Evolutionary conservation across 2,113 vertebrate genomes (phyloP).

Genomic region (Barnardius zonarius): DNA sequence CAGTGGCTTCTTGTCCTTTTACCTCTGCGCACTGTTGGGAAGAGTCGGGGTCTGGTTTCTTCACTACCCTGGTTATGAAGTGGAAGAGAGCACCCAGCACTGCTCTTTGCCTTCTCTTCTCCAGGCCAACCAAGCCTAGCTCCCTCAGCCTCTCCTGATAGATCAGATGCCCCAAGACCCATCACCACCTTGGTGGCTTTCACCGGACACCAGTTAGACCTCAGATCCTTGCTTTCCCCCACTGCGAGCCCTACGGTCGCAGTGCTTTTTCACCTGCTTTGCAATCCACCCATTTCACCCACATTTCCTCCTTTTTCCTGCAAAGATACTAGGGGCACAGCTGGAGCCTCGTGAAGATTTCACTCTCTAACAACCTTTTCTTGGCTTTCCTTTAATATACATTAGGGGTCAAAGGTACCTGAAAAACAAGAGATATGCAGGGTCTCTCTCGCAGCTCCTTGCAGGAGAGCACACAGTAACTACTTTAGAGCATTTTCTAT

Average conservation of each 20-base stretch:
- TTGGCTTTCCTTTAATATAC: background rate
- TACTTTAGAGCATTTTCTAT: background rate
- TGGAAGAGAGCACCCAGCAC: background rate
- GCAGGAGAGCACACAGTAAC: background rate
- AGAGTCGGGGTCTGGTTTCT: background rate
- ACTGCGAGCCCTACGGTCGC: background rate
- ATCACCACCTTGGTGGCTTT: background rate
- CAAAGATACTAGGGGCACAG: background rate
- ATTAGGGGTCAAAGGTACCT: background rate
- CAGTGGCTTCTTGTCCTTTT: background rate
- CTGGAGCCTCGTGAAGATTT: slow-evolving; percentile 38
- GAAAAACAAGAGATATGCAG: background rate
- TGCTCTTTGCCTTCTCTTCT: background rate
- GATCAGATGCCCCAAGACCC: background rate
- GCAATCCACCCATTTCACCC: background rate
- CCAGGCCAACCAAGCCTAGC: background rate
- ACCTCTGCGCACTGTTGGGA: background rate
- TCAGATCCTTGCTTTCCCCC: background rate
- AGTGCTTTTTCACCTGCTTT: background rate
- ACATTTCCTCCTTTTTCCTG: background rate
- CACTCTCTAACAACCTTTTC: background rate
- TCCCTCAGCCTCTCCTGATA: background rate
- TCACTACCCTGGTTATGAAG: background rate
- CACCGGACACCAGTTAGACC: background rate
- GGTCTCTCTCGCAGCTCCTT: background rate